Evolutionary conservation across 2,888 invertebrate species (phyloP), one percentile per base, ranked within the genome.

Genomic region (Spisula solida): DNA sequence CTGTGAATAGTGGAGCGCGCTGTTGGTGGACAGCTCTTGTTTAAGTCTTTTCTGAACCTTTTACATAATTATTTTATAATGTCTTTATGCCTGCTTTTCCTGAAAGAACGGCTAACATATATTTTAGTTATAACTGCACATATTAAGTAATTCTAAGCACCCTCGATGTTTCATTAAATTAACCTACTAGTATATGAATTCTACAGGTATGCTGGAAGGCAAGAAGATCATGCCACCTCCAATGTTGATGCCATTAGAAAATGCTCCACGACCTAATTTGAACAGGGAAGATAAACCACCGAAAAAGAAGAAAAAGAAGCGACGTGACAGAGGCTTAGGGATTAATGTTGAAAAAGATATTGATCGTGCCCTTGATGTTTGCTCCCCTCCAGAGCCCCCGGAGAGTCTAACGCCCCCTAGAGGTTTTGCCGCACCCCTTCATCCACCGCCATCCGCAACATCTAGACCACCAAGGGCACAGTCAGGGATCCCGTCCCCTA

Each of bases 341-440:
- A 80, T 47, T 47, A 86, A 85, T 14, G 81, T 84, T 41, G 92
- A 92, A 55, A 91, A 83, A 80, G 92, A 92, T 60, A 88, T 83
- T 87, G 91, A 94, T 31, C 85, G 92, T 80, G 94, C 93, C 86
- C 89, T 88, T 34, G 94, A 95, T 79, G 87, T 91, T n/a, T 90
- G 93, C 70, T 93, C 93, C 80, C 93, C 93, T 25, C 89, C 93
- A 14, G 90, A 92, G 56, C 92, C 91, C 10, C 94, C 94, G 12
- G 94, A 94, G 87, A 94, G 94, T 88, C 92, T 95, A 78, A 93
- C 94, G 70, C 95, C 94, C 34, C 95, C 95, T 18, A 82, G 94
- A 31, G 95, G 95, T 31, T 95, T 93, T 89, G 95, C 95, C 66
- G 95, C 95, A 0, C 95, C 95, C 4, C 92, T 95, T n/a, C 95